phyloP scores from a whole-genome alignment of 1,140 invertebrate species.

The Ladona fulva region DNA sequence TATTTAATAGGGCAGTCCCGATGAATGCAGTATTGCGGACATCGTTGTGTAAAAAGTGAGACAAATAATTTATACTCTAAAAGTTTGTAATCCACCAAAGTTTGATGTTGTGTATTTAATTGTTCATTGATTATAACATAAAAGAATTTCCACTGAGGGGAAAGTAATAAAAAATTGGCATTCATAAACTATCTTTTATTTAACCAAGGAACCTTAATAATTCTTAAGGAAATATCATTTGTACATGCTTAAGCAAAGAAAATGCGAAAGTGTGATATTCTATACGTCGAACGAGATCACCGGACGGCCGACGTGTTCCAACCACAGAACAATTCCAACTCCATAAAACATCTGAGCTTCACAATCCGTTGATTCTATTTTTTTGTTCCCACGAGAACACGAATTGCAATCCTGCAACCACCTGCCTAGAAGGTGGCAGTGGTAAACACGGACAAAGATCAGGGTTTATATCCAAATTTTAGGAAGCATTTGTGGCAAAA shows the following conservation, averaged over 20 bases:
- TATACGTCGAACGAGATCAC: too few species aligned
- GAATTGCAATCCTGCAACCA: background rate
- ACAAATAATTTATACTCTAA: conserved; percentile 1
- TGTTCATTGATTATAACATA: background rate
- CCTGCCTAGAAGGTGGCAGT: background rate
- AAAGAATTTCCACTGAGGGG: background rate
- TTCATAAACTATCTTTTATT: background rate
- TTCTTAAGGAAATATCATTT: too few species aligned
- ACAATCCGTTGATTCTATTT: background rate
- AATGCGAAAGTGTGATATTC: too few species aligned
- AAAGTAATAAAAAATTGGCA: background rate
- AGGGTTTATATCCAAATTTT: too few species aligned
- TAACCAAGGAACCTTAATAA: too few species aligned
- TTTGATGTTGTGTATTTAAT: background rate
- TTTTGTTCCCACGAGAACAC: conserved; percentile 1
- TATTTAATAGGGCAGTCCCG: background rate
- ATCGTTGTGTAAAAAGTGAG: background rate
- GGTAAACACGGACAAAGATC: background rate
- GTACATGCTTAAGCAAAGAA: too few species aligned
- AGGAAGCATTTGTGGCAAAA: too few species aligned
- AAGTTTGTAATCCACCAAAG: conserved; percentile 1
- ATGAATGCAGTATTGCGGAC: background rate
- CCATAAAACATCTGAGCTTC: background rate
- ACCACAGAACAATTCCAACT: too few species aligned
- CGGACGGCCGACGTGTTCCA: too few species aligned